Evolutionary conservation across 2,797 vertebrate species (phyloP), one percentile per base, ranked within the genome.

Genomic region (Anisognathus igniventris): DNA sequence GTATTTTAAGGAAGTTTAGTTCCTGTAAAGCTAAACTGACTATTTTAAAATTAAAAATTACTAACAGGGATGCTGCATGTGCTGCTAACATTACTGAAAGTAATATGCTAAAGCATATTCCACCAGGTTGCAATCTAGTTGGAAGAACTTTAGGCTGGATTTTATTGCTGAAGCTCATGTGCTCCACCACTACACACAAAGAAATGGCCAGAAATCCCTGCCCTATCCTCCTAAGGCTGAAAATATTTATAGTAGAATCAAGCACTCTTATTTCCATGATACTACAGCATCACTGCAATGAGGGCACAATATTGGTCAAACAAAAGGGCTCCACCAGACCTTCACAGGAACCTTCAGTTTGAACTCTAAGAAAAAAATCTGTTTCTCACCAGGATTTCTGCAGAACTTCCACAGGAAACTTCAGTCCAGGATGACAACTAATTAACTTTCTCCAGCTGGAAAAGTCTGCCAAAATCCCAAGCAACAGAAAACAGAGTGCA

Each of bases 181-280:
- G 17, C 27, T 77, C 9, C 12, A 73, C 14, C 24, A 47, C 21
- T 19, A 20, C 0, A 2, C 22, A n/a, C 40, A n/a, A 42, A 73
- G 35, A 56, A 56, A 51, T 7, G 20, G 31, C 5, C 48, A 70
- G 51, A 80, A 71, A 91, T 25, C 22, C 40, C 57, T 60, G 18
- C 11, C 15, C 40, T 44, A 3, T 51, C 15, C n/a, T 80, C 15
- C 35, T 35, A 56, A 66, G 7, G 17, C 62, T 61, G 35, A 27
- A 57, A 71, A 42, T 37, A 45, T 48, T 86, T 84, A 13, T 8
- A 27, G 24, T 17, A 23, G 45, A 40, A 37, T 30, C 61, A 42
- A 15, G 23, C 30, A 1, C 0, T 0, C 14, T 19, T 11, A 7
- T 23, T 71, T 61, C 31, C 1, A 1, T 5, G 30, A 67, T 56